These are phyloP conservation scores for Apamea crenata DNA, from an alignment of 2,888 invertebrate genomes.

Conservation along the genomic window DNA sequence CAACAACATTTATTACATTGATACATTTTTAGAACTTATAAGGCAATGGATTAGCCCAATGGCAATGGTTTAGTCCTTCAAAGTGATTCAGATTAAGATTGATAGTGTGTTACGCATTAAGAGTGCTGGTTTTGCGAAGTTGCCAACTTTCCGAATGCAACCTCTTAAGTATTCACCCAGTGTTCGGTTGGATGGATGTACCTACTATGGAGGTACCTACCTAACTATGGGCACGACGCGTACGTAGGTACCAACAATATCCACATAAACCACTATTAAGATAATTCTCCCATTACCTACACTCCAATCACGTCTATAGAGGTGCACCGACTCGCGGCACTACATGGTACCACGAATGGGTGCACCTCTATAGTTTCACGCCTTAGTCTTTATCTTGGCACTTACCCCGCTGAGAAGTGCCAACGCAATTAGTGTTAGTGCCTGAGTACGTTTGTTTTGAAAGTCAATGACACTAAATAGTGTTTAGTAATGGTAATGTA, in stretches of 20 bases:
- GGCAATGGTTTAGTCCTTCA: too few species aligned
- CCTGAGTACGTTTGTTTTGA: slow-evolving; percentile 37
- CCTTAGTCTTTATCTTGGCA: slow-evolving; percentile 53
- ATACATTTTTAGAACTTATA: too few species aligned
- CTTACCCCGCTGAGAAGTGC: slow-evolving; percentile 41
- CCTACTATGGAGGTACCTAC: too few species aligned
- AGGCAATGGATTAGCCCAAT: too few species aligned
- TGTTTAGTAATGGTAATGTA: slow-evolving; percentile 28
- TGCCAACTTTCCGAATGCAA: background rate
- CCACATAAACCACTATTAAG: background rate
- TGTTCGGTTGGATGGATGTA: background rate
- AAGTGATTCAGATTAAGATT: too few species aligned
- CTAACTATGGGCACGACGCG: too few species aligned
- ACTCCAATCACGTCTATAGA: slow-evolving; percentile 18
- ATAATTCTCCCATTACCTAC: slow-evolving; percentile 17
- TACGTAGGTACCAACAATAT: background rate
- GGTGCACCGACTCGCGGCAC: slow-evolving; percentile 28
- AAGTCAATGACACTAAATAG: slow-evolving; percentile 39
- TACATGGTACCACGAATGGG: slow-evolving; percentile 24
- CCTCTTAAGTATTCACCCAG: background rate
- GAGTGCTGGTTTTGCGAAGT: background rate
- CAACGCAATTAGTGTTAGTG: slow-evolving; percentile 50
- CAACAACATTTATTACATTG: too few species aligned
- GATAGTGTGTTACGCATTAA: too few species aligned
- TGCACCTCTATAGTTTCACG: slow-evolving; percentile 42